These are phyloP conservation scores for Podarcis siculus DNA, from an alignment of 2,797 vertebrate species.

Conservation along the genomic window DNA sequence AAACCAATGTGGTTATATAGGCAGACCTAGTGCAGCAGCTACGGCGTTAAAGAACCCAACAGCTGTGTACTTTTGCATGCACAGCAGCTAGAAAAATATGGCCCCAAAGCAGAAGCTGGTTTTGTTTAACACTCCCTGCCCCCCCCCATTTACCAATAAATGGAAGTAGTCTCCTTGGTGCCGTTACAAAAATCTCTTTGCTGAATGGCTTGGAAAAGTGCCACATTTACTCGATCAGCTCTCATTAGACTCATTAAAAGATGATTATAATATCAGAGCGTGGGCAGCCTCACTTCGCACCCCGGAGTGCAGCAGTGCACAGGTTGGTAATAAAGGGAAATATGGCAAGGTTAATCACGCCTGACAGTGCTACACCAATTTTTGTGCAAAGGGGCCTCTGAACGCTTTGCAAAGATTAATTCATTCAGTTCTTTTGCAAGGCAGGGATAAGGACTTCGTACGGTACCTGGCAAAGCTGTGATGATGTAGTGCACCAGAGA, in stretches of 20 bases:
- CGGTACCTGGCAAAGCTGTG: background rate
- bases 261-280: slow-evolving; percentile 3
- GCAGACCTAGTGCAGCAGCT: background rate
- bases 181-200: slow-evolving; percentile 4
- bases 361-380: slow-evolving; percentile 26
- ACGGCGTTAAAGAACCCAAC: background rate
- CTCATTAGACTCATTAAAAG: slow-evolving; percentile 37
- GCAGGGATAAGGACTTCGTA: background rate
- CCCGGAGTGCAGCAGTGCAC: slow-evolving; percentile 7
- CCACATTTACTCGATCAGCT: slow-evolving; percentile 22
- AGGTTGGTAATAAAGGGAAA: slow-evolving; percentile 10
- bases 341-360: slow-evolving; percentile 25
- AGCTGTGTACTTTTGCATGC: background rate
- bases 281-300: background rate
- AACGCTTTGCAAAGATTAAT: slow-evolving; percentile 5
- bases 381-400: slow-evolving; percentile 13
- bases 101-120: background rate
- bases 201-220: slow-evolving; percentile 22
- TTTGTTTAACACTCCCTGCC: slow-evolving; percentile 8
- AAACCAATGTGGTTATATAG: background rate
- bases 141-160: slow-evolving; percentile 5
- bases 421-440: background rate
- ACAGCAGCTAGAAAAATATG: background rate
- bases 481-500: background rate
- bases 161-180: background rate